phyloP scores from a whole-genome alignment of 2,888 invertebrate species.

The Sphinx pinastri region DNA sequence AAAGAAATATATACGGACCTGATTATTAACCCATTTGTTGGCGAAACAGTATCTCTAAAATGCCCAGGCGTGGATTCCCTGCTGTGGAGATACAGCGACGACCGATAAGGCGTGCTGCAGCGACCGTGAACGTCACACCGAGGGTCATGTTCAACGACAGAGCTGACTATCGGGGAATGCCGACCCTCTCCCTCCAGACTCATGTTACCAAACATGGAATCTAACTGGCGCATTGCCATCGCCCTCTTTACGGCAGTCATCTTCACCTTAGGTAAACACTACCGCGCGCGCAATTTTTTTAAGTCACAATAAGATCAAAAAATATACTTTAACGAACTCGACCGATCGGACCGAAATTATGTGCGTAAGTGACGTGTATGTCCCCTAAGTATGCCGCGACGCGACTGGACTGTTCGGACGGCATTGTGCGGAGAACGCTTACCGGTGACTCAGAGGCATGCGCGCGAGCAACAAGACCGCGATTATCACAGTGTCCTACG shows the following conservation, averaged over 20 bases:
- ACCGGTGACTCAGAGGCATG: slow-evolving; percentile 77
- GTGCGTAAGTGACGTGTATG: slow-evolving; percentile 74
- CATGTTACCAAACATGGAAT: slow-evolving; percentile 88
- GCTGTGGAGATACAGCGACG: slow-evolving; percentile 76
- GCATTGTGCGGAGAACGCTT: slow-evolving; percentile 79
- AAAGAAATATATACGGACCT: slow-evolving; percentile 60
- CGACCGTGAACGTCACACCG: slow-evolving; percentile 90
- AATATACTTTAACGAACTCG: slow-evolving; percentile 41
- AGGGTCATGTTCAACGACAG: slow-evolving; percentile 83
- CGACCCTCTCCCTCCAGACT: slow-evolving; percentile 82
- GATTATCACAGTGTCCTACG: slow-evolving; percentile 74
- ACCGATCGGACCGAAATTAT: slow-evolving; percentile 54
- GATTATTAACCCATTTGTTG: slow-evolving; percentile 76
- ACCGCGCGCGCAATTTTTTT: slow-evolving; percentile 44
- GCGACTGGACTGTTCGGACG: slow-evolving; percentile 76
- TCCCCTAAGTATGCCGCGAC: slow-evolving; percentile 78
- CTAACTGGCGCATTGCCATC: slow-evolving; percentile 88
- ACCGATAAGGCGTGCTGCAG: slow-evolving; percentile 72
- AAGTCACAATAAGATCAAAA: slow-evolving; percentile 53
- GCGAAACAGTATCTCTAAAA: slow-evolving; percentile 81
- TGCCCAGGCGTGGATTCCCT: slow-evolving; percentile 83
- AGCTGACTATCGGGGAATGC: slow-evolving; percentile 73
- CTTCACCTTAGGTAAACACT: slow-evolving; percentile 51
- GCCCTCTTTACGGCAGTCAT: slow-evolving; percentile 85
- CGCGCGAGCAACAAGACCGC: slow-evolving; percentile 74